Percentiles rank a stretch among this genome's conserved stretches.
These are phyloP conservation scores for Lissocephala sabroskyi DNA, from an alignment of 2,888 invertebrate species.

Conservation along the genomic window DNA sequence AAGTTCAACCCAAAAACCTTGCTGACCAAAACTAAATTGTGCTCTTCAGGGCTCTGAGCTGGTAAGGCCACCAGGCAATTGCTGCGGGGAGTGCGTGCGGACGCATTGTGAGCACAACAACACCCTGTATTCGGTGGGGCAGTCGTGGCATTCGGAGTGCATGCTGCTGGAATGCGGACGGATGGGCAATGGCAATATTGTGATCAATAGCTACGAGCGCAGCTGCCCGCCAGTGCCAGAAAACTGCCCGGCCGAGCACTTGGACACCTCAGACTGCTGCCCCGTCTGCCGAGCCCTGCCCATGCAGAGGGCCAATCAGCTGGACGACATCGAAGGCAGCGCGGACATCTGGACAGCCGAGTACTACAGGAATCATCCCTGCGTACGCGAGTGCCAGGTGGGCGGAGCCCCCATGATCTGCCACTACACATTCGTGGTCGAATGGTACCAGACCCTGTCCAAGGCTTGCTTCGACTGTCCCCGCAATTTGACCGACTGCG, in stretches of 20 bases:
- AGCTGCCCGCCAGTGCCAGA: slow-evolving; percentile 59
- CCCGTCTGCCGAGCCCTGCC: slow-evolving; percentile 49
- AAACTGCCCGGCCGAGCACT: slow-evolving; percentile 55
- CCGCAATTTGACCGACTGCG: slow-evolving; percentile 81
- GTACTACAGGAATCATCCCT: slow-evolving; percentile 73
- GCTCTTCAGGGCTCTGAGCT: slow-evolving; percentile 63
- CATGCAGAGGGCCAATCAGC: slow-evolving; percentile 5
- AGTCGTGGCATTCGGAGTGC: slow-evolving; percentile 70
- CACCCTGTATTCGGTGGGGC: slow-evolving; percentile 61
- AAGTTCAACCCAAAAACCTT: slow-evolving; percentile 23
- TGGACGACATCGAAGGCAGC: slow-evolving; percentile 8
- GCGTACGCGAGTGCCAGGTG: slow-evolving; percentile 76
- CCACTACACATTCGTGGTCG: slow-evolving; percentile 76
- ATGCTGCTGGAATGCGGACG: slow-evolving; percentile 67
- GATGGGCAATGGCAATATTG: slow-evolving; percentile 47
- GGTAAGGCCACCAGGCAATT: slow-evolving; percentile 50
- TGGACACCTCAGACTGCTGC: slow-evolving; percentile 67
- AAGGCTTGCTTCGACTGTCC: slow-evolving; percentile 93
- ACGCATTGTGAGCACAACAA: slow-evolving; percentile 67
- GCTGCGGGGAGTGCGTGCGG: slow-evolving; percentile 70
- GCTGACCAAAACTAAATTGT: not conserved
- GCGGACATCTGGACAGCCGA: slow-evolving; percentile 62
- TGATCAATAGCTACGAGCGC: slow-evolving; percentile 67
- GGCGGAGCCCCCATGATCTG: slow-evolving; percentile 76
- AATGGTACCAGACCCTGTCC: slow-evolving; percentile 89